Evolutionary conservation across 2,888 invertebrate species (phyloP).

Genomic region (Ashinkailepas kermadecensis): DNA sequence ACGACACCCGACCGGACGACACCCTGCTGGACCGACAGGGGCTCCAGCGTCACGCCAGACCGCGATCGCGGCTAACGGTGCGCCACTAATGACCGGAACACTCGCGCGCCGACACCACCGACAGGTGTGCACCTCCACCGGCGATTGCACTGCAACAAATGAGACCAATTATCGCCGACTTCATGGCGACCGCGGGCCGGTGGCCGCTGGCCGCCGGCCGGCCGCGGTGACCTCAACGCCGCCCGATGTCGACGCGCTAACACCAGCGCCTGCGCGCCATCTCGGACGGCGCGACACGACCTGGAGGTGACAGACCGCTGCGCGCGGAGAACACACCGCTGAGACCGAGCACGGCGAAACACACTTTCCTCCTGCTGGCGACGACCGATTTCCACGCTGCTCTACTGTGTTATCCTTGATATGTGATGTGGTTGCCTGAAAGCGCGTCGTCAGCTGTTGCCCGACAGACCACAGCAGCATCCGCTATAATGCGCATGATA

Average conservation of each 20-base stretch:
- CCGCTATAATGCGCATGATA: too few relatives aligned
- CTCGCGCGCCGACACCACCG: too few relatives aligned
- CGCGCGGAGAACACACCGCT: too few relatives aligned
- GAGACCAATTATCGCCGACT: neutral
- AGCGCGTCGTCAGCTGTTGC: too few relatives aligned
- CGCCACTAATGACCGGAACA: neutral
- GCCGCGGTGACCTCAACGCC: neutral
- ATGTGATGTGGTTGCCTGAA: too few relatives aligned
- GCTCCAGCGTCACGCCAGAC: neutral
- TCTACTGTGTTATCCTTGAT: too few relatives aligned
- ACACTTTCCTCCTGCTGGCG: too few relatives aligned
- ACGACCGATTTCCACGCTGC: too few relatives aligned
- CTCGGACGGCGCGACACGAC: neutral
- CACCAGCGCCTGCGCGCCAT: neutral
- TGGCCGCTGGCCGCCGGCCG: too few relatives aligned
- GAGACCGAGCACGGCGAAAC: too few relatives aligned
- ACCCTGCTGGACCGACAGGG: neutral
- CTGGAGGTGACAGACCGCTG: too few relatives aligned
- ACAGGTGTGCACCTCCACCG: neutral
- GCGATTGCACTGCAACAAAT: neutral
- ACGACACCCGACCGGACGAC: neutral
- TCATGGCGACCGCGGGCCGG: neutral
- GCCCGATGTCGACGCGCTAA: neutral
- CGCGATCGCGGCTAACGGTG: neutral
- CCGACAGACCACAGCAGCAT: too few relatives aligned